Base-by-base conservation (phyloP, 2,888 invertebrate species). In the Blastobasis adustella region DNA sequence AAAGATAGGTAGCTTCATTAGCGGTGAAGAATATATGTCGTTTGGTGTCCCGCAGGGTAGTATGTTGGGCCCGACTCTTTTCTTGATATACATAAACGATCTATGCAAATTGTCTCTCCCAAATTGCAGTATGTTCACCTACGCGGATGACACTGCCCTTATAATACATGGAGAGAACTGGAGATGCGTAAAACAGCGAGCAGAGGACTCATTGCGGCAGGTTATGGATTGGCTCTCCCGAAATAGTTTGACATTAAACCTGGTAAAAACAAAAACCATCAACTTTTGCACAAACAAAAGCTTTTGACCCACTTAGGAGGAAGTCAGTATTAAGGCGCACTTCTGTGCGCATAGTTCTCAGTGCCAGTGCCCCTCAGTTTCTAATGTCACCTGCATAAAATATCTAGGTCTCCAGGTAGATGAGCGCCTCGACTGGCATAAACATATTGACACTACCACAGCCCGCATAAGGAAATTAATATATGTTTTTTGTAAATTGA, bases 101-200 rank as follows among this genome's bases (percentile, higher is more conserved):
- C 7, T 50, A 6, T 45, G 39, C 3, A 41, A 48, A 42, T 4
- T 41, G 7, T 41, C 42, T 1, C 45, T 46, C 6, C 7, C 8
- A 0, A 10, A 55, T 4, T 47, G 45, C 4, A 49, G 48, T 10
- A 50, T 49, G n/a, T 43, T 53, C 0, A 49, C 52, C 0, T 55
- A 49, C 6, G 57, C 55, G 0, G 53, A 58, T 10, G 55, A 58
- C 46, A 54, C 50, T 4, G 57, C 55, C 9, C 40, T 57, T 6
- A 10, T 55, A 3, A 50, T 58, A n/a, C 37, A 50, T 1, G 53
- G 49, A 0, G 37, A 45, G 8, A 46, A 52, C n/a, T 52, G 45
- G 51, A 40, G 47, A 3, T 48, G 49, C 7, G 52, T 46, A 0
- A 43, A 36, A 9, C 1, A 6, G 0, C 9, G 37, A n/a, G 45